phyloP scores from a whole-genome alignment of 1,140 invertebrate genomes.

The Spodoptera frugiperda region DNA sequence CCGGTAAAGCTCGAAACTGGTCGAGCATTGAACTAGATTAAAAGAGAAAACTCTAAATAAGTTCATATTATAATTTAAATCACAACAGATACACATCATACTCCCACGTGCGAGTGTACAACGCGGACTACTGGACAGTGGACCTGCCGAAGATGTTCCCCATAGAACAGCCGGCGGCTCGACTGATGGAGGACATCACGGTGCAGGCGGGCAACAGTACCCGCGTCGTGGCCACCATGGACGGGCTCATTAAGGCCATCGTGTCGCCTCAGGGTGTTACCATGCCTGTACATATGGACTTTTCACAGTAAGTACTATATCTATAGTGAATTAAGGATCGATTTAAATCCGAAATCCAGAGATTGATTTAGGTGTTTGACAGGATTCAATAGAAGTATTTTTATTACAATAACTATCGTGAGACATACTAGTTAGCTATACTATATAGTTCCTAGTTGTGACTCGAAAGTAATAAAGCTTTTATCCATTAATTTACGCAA shows the following conservation, averaged over 20 bases:
- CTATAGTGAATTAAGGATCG: too few relatives aligned
- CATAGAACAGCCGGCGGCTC: slow-evolving; percentile 64
- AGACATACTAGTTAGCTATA: too few relatives aligned
- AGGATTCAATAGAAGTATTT: too few relatives aligned
- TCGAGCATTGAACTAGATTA: too few relatives aligned
- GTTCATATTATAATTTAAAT: not conserved
- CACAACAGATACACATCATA: slow-evolving; percentile 77
- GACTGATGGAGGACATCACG: slow-evolving; percentile 66
- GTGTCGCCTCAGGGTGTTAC: slow-evolving; percentile 61
- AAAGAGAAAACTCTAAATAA: too few relatives aligned
- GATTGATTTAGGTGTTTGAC: too few relatives aligned
- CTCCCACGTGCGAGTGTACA: slow-evolving; percentile 73
- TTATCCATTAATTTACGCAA: too few relatives aligned
- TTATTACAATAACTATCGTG: too few relatives aligned
- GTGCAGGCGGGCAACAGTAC: slow-evolving; percentile 68
- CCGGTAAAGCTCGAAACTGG: too few relatives aligned
- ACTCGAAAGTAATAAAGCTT: too few relatives aligned
- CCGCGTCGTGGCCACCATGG: slow-evolving; percentile 58
- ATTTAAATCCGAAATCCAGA: too few relatives aligned
- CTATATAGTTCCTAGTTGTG: too few relatives aligned
- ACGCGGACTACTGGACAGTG: slow-evolving; percentile 75
- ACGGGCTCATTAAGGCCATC: slow-evolving; percentile 71
- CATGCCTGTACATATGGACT: slow-evolving; percentile 76
- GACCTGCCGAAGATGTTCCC: slow-evolving; percentile 78
- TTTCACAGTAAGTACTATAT: slow-evolving; percentile 70